Evolutionary conservation across 2,113 vertebrate species (phyloP).

Genomic region (Uropsilus gracilis): DNA sequence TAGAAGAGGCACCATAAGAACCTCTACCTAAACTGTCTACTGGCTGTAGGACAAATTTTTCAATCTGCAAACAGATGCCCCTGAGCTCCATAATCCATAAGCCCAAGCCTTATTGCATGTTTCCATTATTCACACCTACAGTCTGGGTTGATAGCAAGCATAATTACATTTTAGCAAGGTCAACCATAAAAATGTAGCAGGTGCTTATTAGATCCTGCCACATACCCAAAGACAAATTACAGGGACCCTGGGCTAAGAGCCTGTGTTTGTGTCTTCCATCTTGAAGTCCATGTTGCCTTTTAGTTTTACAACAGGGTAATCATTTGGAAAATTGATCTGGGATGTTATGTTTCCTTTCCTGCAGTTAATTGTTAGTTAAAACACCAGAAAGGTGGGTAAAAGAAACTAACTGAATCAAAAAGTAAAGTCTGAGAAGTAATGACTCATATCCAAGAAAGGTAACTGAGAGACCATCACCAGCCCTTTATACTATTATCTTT

Average conservation of each 20-base stretch:
- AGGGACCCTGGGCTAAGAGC: not conserved
- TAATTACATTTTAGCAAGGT: not conserved
- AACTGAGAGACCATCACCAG: not conserved
- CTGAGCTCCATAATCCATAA: not conserved
- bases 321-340: not conserved
- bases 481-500: not conserved
- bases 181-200: not conserved
- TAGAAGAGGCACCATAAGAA: not conserved
- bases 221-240: constrained; percentile 14
- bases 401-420: not conserved
- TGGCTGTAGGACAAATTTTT: not conserved
- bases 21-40: not conserved
- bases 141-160: not conserved
- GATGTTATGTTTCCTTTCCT: not conserved
- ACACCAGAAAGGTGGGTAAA: not conserved
- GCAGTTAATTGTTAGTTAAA: constrained; percentile 1
- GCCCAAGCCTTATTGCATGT: not conserved
- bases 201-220: constrained; percentile 14
- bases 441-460: not conserved
- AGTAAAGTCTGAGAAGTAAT: not conserved
- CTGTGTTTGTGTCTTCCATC: constrained; percentile 8
- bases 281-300: not conserved
- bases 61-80: not conserved
- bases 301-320: not conserved
- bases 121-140: not conserved